A percentile compares a stretch with the other conserved stretches of the same genome.
Evolutionary conservation across 2,888 invertebrate species (phyloP).

Genomic region (Myopa tessellatipennis): DNA sequence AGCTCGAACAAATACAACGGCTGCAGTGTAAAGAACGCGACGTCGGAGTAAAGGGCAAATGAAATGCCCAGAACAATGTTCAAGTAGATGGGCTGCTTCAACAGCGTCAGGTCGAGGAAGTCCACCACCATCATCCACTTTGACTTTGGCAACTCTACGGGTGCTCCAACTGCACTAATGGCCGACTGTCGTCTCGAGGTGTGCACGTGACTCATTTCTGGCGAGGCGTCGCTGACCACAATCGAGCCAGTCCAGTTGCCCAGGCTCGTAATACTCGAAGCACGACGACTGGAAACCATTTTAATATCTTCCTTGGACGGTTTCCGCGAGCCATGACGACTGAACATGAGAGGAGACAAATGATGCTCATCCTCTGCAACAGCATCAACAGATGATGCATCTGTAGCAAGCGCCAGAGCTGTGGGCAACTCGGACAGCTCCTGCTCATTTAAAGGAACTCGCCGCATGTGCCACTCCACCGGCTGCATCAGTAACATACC

Average conservation of each 20-base stretch:
- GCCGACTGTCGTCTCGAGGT: constrained; percentile 53
- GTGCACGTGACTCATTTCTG: constrained; percentile 56
- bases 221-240: constrained; percentile 61
- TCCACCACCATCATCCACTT: constrained; percentile 71
- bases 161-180: constrained; percentile 22
- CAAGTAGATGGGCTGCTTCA: constrained; percentile 75
- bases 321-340: constrained; percentile 44
- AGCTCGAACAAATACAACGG: constrained; percentile 71
- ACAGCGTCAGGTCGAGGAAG: constrained; percentile 73
- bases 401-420: background rate
- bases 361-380: constrained; percentile 39
- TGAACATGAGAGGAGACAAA: constrained; percentile 42
- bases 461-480: constrained; percentile 77
- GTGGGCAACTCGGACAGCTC: constrained; percentile 54
- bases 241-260: constrained; percentile 67
- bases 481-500: constrained; percentile 81
- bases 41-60: constrained; percentile 76
- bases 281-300: constrained; percentile 52
- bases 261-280: constrained; percentile 65
- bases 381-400: background rate
- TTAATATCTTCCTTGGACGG: constrained; percentile 47
- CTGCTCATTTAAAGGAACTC: constrained; percentile 58
- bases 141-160: constrained; percentile 20
- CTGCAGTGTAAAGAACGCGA: constrained; percentile 77
- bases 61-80: constrained; percentile 79